These are phyloP conservation scores for Phoebastria nigripes DNA, from an alignment of 2,797 vertebrate species.

Conservation along the genomic window DNA sequence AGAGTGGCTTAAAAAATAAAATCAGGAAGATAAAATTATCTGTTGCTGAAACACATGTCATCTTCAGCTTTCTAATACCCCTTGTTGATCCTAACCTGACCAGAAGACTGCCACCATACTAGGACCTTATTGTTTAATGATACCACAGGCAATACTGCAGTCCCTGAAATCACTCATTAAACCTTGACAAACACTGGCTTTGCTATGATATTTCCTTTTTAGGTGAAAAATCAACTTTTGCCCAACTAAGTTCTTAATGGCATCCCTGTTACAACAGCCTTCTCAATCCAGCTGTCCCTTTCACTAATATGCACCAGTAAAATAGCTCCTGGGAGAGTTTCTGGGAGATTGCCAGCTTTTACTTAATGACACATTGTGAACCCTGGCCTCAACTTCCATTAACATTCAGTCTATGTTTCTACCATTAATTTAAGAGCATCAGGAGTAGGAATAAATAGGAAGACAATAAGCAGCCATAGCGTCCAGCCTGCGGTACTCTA, in stretches of 20 bases:
- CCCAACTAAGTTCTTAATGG: background rate
- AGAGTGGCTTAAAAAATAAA: background rate
- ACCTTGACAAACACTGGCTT: background rate
- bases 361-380: slow-evolving; percentile 41
- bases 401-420: slow-evolving; percentile 53
- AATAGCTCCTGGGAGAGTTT: slow-evolving; percentile 6
- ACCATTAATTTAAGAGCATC: slow-evolving; percentile 50
- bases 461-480: background rate
- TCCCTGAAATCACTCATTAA: background rate
- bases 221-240: background rate
- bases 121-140: background rate
- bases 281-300: slow-evolving; percentile 25
- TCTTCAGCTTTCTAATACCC: background rate
- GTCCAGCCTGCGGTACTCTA: background rate
- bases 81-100: background rate
- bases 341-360: slow-evolving; percentile 33
- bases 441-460: slow-evolving; percentile 46
- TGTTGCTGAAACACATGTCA: background rate
- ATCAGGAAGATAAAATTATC: background rate
- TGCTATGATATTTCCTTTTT: background rate
- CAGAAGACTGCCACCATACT: background rate
- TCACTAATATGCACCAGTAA: background rate
- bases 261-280: background rate
- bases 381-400: slow-evolving; percentile 45
- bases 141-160: background rate